Evolutionary conservation across 2,113 vertebrate genomes (phyloP).

Genomic region (Scortum barcoo): DNA sequence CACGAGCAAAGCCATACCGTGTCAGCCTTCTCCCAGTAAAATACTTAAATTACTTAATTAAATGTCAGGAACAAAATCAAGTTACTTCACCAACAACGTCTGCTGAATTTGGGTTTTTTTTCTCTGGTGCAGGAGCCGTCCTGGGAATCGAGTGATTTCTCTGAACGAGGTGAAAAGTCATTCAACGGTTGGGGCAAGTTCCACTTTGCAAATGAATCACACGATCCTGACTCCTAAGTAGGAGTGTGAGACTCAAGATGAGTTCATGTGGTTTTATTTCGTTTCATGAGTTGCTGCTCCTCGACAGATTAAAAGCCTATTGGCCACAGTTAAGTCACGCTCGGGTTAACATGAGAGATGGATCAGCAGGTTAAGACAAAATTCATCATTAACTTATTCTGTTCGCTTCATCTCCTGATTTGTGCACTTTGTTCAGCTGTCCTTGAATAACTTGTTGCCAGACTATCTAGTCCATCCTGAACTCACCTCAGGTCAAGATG

Average conservation of each 20-base stretch:
- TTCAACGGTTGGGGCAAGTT: slow-evolving; percentile 58
- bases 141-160: slow-evolving; percentile 13
- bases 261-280: slow-evolving; percentile 43
- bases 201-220: slow-evolving; percentile 41
- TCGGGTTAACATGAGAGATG: background rate
- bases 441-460: too few species aligned
- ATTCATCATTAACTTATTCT: background rate
- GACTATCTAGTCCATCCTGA: background rate
- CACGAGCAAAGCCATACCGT: slow-evolving; percentile 23
- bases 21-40: slow-evolving; percentile 1
- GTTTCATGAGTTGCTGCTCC: slow-evolving; percentile 31
- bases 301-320: slow-evolving; percentile 60
- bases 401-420: background rate
- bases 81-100: slow-evolving; percentile 2
- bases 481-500: background rate
- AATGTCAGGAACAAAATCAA: slow-evolving; percentile 7
- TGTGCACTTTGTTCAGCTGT: background rate
- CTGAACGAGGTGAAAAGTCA: slow-evolving; percentile 59
- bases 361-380: background rate
- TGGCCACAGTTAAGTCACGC: background rate
- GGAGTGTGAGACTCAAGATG: slow-evolving; percentile 15
- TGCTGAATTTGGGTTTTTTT: background rate
- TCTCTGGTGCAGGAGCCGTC: background rate
- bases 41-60: background rate
- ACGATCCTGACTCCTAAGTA: background rate